Evolutionary conservation across 1,140 invertebrate species (phyloP).

Genomic region (Palaemon carinicauda): DNA sequence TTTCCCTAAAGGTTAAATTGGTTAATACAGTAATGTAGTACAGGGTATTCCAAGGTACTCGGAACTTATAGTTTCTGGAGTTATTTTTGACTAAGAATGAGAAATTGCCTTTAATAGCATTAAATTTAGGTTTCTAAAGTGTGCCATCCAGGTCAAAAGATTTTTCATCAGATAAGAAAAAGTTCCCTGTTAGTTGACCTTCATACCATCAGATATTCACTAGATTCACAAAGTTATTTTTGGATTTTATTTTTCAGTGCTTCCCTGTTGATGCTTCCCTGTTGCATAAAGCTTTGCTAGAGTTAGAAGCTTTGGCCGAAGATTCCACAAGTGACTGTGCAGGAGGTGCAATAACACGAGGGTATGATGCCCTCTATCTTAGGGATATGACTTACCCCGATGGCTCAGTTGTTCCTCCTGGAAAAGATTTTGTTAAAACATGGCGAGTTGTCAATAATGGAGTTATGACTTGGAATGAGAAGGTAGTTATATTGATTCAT

Average conservation of each 20-base stretch:
- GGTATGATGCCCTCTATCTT: conserved; percentile 29
- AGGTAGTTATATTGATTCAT: not conserved
- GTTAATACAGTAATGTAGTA: no score
- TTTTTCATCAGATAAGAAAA: no score
- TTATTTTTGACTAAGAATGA: no score
- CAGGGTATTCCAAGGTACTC: no score
- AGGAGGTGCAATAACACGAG: not conserved
- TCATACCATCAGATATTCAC: no score
- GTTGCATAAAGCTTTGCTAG: conserved; percentile 27
- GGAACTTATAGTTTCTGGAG: no score
- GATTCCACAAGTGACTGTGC: conserved; percentile 27
- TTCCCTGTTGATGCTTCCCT: conserved; percentile 45
- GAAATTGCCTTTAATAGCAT: no score
- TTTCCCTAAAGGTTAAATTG: no score
- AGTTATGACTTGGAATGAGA: conserved; percentile 38
- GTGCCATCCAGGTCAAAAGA: no score
- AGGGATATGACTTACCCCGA: conserved; percentile 37
- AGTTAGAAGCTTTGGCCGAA: conserved; percentile 40
- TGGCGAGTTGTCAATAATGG: conserved; percentile 37
- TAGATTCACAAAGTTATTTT: not conserved
- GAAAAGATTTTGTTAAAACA: conserved; percentile 29
- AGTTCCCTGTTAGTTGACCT: no score
- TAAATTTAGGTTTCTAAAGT: no score
- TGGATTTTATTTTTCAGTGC: not conserved
- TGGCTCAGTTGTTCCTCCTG: conserved; percentile 34